Conservation (phyloP, 2,888 invertebrate species). For the Spicauda simplicius region DNA sequence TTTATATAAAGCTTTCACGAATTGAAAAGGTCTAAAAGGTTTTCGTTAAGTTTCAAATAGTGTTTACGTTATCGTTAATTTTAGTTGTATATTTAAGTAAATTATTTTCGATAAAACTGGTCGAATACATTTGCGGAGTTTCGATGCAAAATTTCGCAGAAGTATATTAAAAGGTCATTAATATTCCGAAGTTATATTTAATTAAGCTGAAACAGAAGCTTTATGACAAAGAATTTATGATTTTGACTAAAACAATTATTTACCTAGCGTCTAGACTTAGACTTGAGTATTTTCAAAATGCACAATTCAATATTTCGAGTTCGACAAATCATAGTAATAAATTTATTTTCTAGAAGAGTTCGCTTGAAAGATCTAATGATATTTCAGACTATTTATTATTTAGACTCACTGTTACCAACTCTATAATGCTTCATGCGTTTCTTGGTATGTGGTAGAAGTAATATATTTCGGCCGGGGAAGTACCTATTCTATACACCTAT, state of each 20-base stretch:
- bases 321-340: not conserved
- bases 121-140: not conserved
- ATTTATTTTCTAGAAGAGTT: too few relatives aligned
- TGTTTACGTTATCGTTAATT: too few relatives aligned
- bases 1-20: too few relatives aligned
- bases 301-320: not conserved
- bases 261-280: slow-evolving; percentile 6
- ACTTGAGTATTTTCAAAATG: not conserved
- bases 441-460: too few relatives aligned
- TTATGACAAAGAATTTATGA: not conserved
- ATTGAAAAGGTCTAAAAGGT: too few relatives aligned
- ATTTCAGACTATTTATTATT: too few relatives aligned
- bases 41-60: too few relatives aligned
- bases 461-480: too few relatives aligned
- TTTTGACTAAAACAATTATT: slow-evolving; percentile 16
- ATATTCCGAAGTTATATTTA: not conserved
- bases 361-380: too few relatives aligned
- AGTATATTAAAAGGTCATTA: not conserved
- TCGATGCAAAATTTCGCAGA: not conserved
- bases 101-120: not conserved
- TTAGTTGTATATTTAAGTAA: not conserved
- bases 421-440: too few relatives aligned
- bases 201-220: not conserved
- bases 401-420: too few relatives aligned
- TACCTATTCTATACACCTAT: too few relatives aligned